Percentiles rank a stretch among this genome's conserved stretches.
Conservation (phyloP, 1,140 invertebrate genomes). For the Neuroterus valhalla region DNA sequence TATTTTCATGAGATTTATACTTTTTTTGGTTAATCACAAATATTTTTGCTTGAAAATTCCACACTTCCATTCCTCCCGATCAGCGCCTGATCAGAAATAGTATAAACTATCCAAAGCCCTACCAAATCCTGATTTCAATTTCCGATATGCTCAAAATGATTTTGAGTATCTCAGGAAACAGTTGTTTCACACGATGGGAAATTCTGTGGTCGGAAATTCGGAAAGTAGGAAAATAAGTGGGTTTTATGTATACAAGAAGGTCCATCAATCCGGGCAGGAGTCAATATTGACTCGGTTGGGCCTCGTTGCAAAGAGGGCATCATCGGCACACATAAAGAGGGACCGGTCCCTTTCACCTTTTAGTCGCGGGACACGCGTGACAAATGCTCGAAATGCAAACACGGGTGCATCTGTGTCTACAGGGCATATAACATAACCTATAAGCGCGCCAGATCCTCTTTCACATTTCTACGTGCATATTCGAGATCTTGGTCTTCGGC, state of each 20-base stretch:
- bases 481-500: constrained; percentile 1
- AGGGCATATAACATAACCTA: constrained; percentile 46
- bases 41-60: too few species aligned
- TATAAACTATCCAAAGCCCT: too few species aligned
- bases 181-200: constrained; percentile 46
- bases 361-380: constrained; percentile 72
- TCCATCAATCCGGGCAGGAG: constrained; percentile 73
- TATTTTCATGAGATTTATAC: too few species aligned
- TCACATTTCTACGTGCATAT: constrained; percentile 24
- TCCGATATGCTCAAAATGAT: too few species aligned
- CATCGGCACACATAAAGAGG: constrained; percentile 65
- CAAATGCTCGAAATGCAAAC: constrained; percentile 73
- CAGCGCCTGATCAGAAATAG: too few species aligned
- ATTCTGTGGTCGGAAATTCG: constrained; percentile 44
- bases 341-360: constrained; percentile 67
- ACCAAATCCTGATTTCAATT: too few species aligned
- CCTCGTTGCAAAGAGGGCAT: constrained; percentile 73
- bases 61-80: too few species aligned
- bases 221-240: constrained; percentile 65
- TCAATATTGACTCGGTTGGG: constrained; percentile 74
- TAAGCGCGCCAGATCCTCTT: constrained; percentile 29
- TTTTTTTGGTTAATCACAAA: too few species aligned
- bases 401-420: constrained; percentile 73
- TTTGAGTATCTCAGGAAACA: constrained; percentile 15
- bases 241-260: constrained; percentile 70